A percentile compares a stretch with the other conserved stretches of the same genome.
Conservation (phyloP, 37 sponge, comb jelly and placozoan genomes). For the Aplysina aerophoba region DNA sequence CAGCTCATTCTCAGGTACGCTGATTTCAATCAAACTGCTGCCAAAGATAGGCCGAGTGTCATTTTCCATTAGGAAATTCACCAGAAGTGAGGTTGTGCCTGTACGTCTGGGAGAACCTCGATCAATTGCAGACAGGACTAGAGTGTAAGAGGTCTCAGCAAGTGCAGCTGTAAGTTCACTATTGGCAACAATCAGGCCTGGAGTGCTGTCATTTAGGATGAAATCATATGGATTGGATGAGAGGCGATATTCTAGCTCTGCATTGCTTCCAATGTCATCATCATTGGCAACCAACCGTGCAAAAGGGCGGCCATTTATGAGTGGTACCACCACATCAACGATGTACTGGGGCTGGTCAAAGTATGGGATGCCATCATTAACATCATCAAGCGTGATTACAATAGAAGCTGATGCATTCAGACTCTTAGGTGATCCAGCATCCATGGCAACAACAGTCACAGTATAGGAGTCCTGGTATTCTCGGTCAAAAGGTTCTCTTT, state of each 20-base stretch:
- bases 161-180: neutral
- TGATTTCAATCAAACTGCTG: neutral
- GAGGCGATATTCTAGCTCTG: neutral
- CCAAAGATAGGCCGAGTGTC: constrained; percentile 9
- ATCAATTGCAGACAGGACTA: neutral
- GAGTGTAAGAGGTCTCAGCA: neutral
- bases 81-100: constrained; percentile 1
- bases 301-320: neutral
- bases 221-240: constrained; percentile 3
- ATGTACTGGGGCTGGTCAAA: neutral
- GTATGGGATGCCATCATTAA: constrained; percentile 20
- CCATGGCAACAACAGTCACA: neutral
- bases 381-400: neutral
- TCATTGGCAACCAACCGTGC: constrained; percentile 5
- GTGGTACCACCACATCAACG: constrained; percentile 19
- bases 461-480: neutral
- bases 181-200: constrained; percentile 11
- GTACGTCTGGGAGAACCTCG: constrained; percentile 11
- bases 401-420: neutral
- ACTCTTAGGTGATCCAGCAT: neutral
- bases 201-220: neutral
- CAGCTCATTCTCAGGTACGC: no score
- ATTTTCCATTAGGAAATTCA: neutral
- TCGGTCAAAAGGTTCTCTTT: neutral
- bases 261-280: neutral